Conservation (phyloP, 2,888 invertebrate genomes). For the Drosophila rubida region DNA sequence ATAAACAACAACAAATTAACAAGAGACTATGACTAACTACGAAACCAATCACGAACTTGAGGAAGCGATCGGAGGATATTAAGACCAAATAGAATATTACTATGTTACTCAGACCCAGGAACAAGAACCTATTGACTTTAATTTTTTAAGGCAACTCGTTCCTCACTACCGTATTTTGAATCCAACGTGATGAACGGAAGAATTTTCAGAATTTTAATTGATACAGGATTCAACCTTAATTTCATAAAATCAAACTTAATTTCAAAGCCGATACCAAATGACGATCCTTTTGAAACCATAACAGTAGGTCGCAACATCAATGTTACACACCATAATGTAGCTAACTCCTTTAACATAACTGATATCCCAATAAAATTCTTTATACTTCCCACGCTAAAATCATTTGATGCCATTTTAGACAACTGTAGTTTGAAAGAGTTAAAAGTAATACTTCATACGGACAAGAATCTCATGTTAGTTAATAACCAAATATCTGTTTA, state of each 20-base stretch:
- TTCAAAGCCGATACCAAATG: background rate
- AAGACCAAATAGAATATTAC: constrained; percentile 1
- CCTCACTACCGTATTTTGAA: constrained; percentile 5
- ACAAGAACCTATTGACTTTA: background rate
- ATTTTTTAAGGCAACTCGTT: background rate
- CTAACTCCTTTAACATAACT: background rate
- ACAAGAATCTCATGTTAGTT: background rate
- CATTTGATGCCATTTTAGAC: constrained; percentile 9
- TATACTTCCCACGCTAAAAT: background rate
- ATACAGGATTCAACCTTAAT: background rate
- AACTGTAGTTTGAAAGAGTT: constrained; percentile 1
- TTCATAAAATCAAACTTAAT: background rate
- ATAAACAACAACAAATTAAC: too few species aligned
- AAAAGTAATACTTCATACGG: constrained; percentile 2
- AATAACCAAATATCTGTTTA: background rate
- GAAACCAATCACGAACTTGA: background rate
- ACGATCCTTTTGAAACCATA: background rate
- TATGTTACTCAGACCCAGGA: background rate
- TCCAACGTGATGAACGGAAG: background rate
- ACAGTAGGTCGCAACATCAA: constrained; percentile 1
- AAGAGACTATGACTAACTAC: too few species aligned
- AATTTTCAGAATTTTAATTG: background rate
- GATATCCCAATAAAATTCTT: constrained; percentile 2
- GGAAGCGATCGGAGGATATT: background rate
- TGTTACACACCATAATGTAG: constrained; percentile 3